Evolutionary conservation across 2,888 invertebrate genomes (phyloP), one percentile per base, ranked within the genome.

Genomic region (Galerucella calmariensis): DNA sequence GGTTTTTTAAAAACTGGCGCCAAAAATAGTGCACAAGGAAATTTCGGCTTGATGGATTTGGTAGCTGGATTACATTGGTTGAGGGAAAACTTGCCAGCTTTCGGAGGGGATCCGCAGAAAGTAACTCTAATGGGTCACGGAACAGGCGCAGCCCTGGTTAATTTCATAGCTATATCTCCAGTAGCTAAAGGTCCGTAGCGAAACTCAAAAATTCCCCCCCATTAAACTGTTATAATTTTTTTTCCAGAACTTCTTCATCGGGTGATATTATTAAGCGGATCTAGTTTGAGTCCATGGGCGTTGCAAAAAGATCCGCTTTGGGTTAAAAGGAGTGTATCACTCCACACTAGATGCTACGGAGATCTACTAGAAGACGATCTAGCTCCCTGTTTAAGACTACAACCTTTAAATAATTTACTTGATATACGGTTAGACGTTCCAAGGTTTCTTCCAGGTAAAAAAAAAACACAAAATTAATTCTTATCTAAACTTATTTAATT

Each of bases 21-120:
- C 85, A 94, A 94, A 88, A 94, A 94, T 83, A 95, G 94, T 85
- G 94, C 95, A 79, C 96, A 96, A 88, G 95, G 96, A 85, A 96
- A 96, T 89, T 96, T 95, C 86, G 96, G 96, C 74, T 90, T 96
- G 82, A 95, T 96, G 95, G 96, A 96, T 88, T 90, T 96, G 79
- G 95, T 97, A 76, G 98, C 98, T 27, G 98, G 98, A 16, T 90
- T 99, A 71, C 97, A 98, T 86, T 99, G 99, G 98, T 91, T 99
- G 73, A 92, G 95, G 83, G 97, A 97, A 87, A 98, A 99, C 88
- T 91, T 99, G 75, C 95, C 94, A 3, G 94, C 95, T 1, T 99
- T 99, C 86, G 97, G 97, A 27, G 99, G 99, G 20, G 97, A 99
- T 89, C 94, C 97, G 6, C 93, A 95, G 86, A 92, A 94, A 80